Evolutionary conservation across 1,140 invertebrate genomes (phyloP), one percentile per base, ranked within the genome.

Genomic region (Hydropsyche tenuis): DNA sequence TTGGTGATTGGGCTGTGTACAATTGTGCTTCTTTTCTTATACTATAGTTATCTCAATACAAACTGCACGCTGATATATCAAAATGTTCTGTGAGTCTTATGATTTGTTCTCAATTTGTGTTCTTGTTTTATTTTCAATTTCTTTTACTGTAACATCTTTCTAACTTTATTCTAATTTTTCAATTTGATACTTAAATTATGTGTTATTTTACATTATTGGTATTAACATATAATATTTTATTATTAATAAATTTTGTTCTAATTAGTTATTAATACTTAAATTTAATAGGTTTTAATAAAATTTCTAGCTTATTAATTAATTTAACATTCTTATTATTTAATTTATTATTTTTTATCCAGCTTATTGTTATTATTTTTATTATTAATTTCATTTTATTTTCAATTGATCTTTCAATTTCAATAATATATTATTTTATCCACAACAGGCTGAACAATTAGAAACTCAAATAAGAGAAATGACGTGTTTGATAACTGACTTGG

Each of bases 391-490:
- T n/a, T n/a, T n/a, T n/a, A n/a, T n/a, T n/a, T n/a, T n/a, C n/a
- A n/a, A n/a, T n/a, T 62, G 23, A 12, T 62, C 18, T 43, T 42
- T 71, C 12, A 60, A 27, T 51, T 51, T 27, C 18, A 18, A 16
- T 62, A 62, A 12, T 16, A 46, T 73, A 37, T 64, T 75, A 45
- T 60, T 14, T 72, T n/a, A n/a, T n/a, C n/a, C n/a, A n/a, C n/a
- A n/a, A n/a, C n/a, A 93, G 90, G 89, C 90, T 18, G 91, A 92
- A 76, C 86, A 88, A 56, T 79, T 93, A 27, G 91, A 91, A 82
- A 81, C 83, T 20, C 91, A 93, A 81, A 86, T 91, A 45, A 86
- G 88, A 18, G 91, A 92, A 73, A 87, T 90, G 79, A 88, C 88
- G 25, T 83, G 85, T 68, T 82, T 89, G 65, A 85, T 93, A 30